Evolutionary conservation across 2,797 vertebrate genomes (phyloP).

Genomic region (Karalla daura): DNA sequence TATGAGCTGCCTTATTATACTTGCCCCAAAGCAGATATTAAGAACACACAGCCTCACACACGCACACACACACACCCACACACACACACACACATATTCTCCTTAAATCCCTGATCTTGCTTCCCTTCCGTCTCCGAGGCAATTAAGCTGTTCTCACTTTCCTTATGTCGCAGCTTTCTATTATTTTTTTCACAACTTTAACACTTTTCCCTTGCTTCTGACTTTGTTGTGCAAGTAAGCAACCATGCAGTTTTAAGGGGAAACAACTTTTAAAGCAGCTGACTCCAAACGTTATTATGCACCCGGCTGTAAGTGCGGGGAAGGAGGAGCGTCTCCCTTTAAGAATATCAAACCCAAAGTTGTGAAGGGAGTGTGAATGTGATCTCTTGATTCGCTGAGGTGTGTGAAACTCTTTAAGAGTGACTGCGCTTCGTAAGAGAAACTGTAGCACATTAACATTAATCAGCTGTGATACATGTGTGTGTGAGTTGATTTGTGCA

Average conservation of each 20-base stretch:
- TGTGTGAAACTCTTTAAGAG: slow-evolving; percentile 36
- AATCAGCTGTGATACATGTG: slow-evolving; percentile 25
- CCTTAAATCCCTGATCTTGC: slow-evolving; percentile 29
- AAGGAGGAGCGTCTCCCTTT: slow-evolving; percentile 27
- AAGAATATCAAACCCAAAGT: slow-evolving; percentile 38
- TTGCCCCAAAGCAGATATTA: slow-evolving; percentile 16
- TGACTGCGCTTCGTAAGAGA: slow-evolving; percentile 12
- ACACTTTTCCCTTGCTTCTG: neutral
- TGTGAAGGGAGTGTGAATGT: slow-evolving; percentile 22
- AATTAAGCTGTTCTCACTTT: slow-evolving; percentile 34
- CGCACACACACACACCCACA: neutral
- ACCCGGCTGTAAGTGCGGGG: slow-evolving; percentile 24
- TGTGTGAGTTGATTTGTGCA: neutral
- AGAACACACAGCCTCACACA: neutral
- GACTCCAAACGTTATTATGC: slow-evolving; percentile 32
- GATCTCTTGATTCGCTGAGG: slow-evolving; percentile 47
- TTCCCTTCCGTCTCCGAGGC: slow-evolving; percentile 11
- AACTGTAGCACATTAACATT: slow-evolving; percentile 38
- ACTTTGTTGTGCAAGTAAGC: slow-evolving; percentile 33
- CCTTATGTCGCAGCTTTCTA: slow-evolving; percentile 15
- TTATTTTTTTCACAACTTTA: slow-evolving; percentile 14
- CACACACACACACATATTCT: slow-evolving; percentile 19
- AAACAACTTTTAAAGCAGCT: slow-evolving; percentile 48
- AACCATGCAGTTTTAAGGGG: slow-evolving; percentile 16
- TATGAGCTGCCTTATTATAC: slow-evolving; percentile 21